phyloP scores from a whole-genome alignment of 2,113 vertebrate genomes.

The Hydrolagus affinis region DNA sequence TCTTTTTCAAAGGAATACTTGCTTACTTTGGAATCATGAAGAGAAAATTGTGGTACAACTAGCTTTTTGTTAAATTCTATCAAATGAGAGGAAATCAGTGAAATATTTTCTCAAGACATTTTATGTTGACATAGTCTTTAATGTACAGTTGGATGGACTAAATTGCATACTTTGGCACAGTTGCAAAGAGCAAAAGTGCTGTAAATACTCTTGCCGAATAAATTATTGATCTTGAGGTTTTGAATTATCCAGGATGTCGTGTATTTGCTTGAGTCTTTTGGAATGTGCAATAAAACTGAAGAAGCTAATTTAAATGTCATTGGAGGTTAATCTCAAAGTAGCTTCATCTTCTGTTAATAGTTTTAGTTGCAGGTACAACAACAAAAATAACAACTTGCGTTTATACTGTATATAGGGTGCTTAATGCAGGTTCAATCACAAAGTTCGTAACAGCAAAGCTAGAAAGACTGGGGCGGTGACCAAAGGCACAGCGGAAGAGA shows the following conservation, averaged over 20 bases:
- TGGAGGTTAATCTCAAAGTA: no score
- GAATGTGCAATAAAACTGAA: neutral
- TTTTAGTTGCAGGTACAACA: no score
- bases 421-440: no score
- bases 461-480: no score
- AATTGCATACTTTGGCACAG: neutral
- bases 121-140: neutral
- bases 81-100: neutral
- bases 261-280: neutral
- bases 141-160: neutral
- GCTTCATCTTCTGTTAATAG: no score
- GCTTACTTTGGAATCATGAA: neutral
- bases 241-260: neutral
- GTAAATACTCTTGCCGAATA: no score
- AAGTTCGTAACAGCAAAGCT: no score
- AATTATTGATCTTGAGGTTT: neutral
- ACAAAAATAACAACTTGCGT: no score
- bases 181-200: neutral
- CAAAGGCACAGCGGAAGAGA: no score
- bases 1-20: neutral
- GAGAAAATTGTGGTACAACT: neutral
- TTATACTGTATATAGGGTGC: no score
- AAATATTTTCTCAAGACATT: neutral
- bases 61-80: neutral
- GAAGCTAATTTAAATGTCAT: no score